Percentiles rank a stretch among this genome's conserved stretches.
Conservation (phyloP, 2,888 invertebrate genomes). For the Cheilosia grossa region DNA sequence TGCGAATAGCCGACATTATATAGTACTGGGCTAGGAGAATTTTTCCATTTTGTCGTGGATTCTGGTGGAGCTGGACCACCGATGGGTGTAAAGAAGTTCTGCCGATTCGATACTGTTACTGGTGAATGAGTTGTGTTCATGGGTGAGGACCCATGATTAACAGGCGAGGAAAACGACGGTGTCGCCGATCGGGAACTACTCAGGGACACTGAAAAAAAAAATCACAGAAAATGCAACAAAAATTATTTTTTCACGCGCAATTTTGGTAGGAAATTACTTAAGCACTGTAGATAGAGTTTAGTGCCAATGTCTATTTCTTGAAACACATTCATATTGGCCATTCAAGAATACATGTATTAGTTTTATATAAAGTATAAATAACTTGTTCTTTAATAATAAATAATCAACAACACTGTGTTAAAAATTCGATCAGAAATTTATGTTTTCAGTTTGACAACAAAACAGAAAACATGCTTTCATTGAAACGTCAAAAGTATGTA, state of each 20-base stretch:
- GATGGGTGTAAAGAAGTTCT: constrained; percentile 97
- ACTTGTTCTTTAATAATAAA: constrained; percentile 19
- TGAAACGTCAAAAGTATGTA: constrained; percentile 45
- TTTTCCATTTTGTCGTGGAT: constrained; percentile 81
- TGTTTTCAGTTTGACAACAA: constrained; percentile 48
- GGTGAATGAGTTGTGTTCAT: constrained; percentile 87
- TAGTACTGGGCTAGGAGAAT: constrained; percentile 82
- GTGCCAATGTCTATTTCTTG: constrained; percentile 81
- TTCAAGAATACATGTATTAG: constrained; percentile 73
- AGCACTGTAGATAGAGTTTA: constrained; percentile 82
- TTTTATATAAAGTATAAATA: constrained; percentile 76
- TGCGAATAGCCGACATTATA: constrained; percentile 81
- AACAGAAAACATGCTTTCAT: constrained; percentile 31
- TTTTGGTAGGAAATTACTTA: constrained; percentile 77
- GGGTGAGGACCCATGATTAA: constrained; percentile 88
- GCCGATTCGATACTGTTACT: constrained; percentile 89
- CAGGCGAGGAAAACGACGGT: constrained; percentile 93
- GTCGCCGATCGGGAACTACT: constrained; percentile 97
- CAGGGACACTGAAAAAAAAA: constrained; percentile 89
- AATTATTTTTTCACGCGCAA: not conserved
- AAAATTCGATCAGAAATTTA: constrained; percentile 28
- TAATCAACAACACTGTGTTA: constrained; percentile 17
- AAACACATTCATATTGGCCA: constrained; percentile 79
- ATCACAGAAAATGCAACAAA: constrained; percentile 40
- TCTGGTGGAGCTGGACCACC: constrained; percentile 76